These are phyloP conservation scores for Diglossa cyanea DNA, from an alignment of 2,797 vertebrate genomes.

Conservation along the genomic window DNA sequence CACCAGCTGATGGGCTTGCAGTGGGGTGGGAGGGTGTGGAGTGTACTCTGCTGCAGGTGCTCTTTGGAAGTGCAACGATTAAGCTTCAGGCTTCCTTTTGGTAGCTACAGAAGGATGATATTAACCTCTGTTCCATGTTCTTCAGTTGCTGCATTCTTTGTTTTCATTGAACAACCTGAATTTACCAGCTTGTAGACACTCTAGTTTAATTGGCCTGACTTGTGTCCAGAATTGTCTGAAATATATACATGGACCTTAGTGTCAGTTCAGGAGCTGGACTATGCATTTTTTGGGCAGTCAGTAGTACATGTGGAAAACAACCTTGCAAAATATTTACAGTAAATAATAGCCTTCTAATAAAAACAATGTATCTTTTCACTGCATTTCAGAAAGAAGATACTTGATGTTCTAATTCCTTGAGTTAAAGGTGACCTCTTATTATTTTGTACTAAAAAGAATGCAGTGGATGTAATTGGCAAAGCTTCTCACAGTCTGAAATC, in stretches of 20 bases:
- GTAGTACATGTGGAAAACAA: not conserved
- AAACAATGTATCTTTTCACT: not conserved
- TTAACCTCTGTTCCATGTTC: not conserved
- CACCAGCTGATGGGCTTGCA: not conserved
- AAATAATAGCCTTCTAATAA: not conserved
- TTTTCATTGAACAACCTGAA: not conserved
- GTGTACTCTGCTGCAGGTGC: not conserved
- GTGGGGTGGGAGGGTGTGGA: not conserved
- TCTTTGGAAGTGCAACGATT: not conserved
- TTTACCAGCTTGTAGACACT: not conserved
- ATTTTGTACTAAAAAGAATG: not conserved
- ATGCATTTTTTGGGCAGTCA: not conserved
- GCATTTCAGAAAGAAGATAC: not conserved
- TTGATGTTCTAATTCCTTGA: not conserved
- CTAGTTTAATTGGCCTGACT: not conserved
- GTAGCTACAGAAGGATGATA: not conserved
- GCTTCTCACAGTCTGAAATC: not conserved
- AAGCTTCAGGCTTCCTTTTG: not conserved
- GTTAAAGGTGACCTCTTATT: not conserved
- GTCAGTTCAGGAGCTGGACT: not conserved
- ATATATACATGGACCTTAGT: not conserved
- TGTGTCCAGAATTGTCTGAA: not conserved
- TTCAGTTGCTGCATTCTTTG: not conserved
- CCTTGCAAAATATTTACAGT: not conserved
- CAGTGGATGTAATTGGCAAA: not conserved